Evolutionary conservation across 2,888 invertebrate species (phyloP).

Genomic region (Scotopteryx bipunctaria): DNA sequence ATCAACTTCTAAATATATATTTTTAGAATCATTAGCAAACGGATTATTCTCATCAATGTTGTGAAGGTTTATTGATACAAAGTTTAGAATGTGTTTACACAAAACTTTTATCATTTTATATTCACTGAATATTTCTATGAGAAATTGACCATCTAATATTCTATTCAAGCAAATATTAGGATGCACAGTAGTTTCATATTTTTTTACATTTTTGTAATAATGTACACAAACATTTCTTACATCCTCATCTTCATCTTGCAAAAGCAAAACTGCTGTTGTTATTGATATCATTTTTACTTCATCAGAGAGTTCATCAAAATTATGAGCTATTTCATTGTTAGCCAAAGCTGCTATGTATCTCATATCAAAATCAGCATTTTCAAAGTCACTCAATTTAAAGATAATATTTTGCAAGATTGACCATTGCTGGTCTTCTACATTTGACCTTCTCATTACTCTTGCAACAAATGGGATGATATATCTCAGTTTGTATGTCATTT

Average conservation of each 20-base stretch:
- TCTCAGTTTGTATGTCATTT: slow-evolving; percentile 54
- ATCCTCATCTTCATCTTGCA: slow-evolving; percentile 82
- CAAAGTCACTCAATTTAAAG: slow-evolving; percentile 55
- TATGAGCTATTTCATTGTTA: slow-evolving; percentile 64
- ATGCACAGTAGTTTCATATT: slow-evolving; percentile 43
- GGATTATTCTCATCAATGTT: slow-evolving; percentile 70
- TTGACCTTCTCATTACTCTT: slow-evolving; percentile 41
- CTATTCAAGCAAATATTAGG: slow-evolving; percentile 61
- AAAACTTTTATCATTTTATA: slow-evolving; percentile 45
- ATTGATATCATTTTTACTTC: slow-evolving; percentile 58
- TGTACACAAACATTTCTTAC: slow-evolving; percentile 68
- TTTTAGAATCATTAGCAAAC: slow-evolving; percentile 76
- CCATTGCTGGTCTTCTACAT: slow-evolving; percentile 36
- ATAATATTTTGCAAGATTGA: slow-evolving; percentile 50
- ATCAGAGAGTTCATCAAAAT: slow-evolving; percentile 51
- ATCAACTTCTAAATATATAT: slow-evolving; percentile 75
- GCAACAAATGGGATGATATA: slow-evolving; percentile 64
- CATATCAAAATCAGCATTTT: slow-evolving; percentile 64
- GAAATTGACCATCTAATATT: slow-evolving; percentile 54
- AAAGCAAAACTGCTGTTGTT: slow-evolving; percentile 66
- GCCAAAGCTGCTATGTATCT: slow-evolving; percentile 64
- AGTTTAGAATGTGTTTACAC: slow-evolving; percentile 45
- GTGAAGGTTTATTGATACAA: slow-evolving; percentile 41
- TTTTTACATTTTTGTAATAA: slow-evolving; percentile 55
- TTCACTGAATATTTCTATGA: slow-evolving; percentile 46